Base-by-base conservation (phyloP, 2,797 vertebrate species). In the Notoglanidium macrostoma region DNA sequence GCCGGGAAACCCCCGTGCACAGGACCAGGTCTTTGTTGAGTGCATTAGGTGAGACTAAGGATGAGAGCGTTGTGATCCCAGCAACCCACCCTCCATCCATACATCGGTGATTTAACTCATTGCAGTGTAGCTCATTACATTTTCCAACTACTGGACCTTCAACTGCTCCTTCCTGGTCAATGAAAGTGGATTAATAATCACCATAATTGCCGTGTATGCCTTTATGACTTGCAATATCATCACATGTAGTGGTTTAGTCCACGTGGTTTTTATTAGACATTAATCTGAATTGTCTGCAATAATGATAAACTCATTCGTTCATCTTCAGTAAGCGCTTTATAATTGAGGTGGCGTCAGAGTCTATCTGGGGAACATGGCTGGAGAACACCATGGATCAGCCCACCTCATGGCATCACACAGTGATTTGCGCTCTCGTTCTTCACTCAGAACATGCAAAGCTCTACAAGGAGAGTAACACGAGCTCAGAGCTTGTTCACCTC, bases 11-110 rank as follows among this genome's bases (percentile, higher is more conserved):
- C 88, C 85, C 87, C 76, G 21, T 72, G 57, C 26, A 67, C 55
- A 74, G 29, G 70, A 77, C 40, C 80, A 5, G 82, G 59, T 86
- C 85, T 88, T 91, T 89, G 90, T 81, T 81, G 78, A 88, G 72
- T 57, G 67, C 12, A 19, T 5, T 23, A 88, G 61, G 54, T 32
- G 85, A 79, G 74, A n/a, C 84, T 72, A 23, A 35, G 57, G 54
- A 61, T 65, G 86, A 83, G 55, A 73, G 77, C 49, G 57, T 85
- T 61, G 32, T 65, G 49, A 89, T 29, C 61, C 84, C 67, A 5
- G 51, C 26, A 46, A 46, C 35, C 57, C 74, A 70, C 26, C 32
- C 74, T 68, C 77, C 49, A 74, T 78, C 57, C 63, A 46, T 32
- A 5, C 67, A 67, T 80, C 59, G 87, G 74, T 76, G 57, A 63